Evolutionary conservation across 2,113 vertebrate species (phyloP).

Genomic region (Baryphthengus martii): DNA sequence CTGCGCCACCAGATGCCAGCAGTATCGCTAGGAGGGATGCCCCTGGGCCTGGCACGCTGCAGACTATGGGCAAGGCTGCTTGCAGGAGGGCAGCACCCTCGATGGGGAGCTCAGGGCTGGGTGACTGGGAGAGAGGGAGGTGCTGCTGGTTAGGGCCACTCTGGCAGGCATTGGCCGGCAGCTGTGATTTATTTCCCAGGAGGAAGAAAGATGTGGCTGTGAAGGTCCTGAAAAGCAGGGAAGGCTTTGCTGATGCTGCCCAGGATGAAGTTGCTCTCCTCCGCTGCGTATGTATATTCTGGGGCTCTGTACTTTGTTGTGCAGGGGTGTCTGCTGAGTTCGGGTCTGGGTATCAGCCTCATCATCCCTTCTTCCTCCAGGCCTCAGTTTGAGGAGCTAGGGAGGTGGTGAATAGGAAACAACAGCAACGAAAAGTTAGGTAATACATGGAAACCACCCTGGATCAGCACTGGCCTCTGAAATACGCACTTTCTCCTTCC

Average conservation of each 20-base stretch:
- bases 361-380: background rate
- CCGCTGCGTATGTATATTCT: constrained; percentile 71
- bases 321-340: background rate
- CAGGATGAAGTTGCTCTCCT: constrained; percentile 81
- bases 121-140: background rate
- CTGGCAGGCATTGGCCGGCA: background rate
- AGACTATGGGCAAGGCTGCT: background rate
- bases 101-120: background rate
- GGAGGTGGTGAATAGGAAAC: background rate
- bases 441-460: background rate
- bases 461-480: background rate
- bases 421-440: accelerated
- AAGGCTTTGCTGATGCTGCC: constrained; percentile 78
- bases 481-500: background rate
- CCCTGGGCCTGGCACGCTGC: accelerated
- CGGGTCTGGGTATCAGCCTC: background rate
- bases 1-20: background rate
- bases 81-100: background rate
- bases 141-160: background rate
- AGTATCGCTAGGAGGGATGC: background rate
- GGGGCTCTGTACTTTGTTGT: background rate
- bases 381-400: background rate
- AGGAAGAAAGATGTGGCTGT: constrained; percentile 78
- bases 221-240: constrained; percentile 83
- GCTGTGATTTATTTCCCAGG: constrained; percentile 32